Percentiles rank a stretch among this genome's conserved stretches.
These are phyloP conservation scores for Bombyx huttoni DNA, from an alignment of 2,888 invertebrate species.

Conservation along the genomic window DNA sequence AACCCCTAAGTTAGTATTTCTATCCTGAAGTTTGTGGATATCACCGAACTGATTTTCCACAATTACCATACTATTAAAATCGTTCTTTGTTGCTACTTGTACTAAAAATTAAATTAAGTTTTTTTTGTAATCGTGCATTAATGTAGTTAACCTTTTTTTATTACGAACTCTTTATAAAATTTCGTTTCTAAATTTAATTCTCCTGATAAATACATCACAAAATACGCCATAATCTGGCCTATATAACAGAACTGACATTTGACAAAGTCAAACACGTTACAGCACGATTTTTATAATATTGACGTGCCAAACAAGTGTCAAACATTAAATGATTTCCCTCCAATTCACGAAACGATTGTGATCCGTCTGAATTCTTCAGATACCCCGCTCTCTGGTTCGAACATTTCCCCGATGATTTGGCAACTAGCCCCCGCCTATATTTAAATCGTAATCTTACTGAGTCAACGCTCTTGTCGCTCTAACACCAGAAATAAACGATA, in stretches of 20 bases:
- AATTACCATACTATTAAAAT: too few species aligned
- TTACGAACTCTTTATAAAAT: too few species aligned
- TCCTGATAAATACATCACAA: too few species aligned
- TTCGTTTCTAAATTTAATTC: too few species aligned
- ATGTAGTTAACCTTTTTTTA: too few species aligned
- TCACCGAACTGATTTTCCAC: neutral
- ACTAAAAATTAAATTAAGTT: too few species aligned
- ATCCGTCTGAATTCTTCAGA: conserved; percentile 31
- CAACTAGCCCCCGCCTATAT: conserved; percentile 66
- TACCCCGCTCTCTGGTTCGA: conserved; percentile 24
- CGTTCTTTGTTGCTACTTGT: too few species aligned
- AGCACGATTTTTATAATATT: neutral
- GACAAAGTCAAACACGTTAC: neutral
- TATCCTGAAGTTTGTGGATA: neutral
- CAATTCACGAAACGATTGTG: conserved; percentile 33
- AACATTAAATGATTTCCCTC: conserved; percentile 4
- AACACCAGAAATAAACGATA: conserved; percentile 57
- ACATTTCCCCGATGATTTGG: conserved; percentile 66
- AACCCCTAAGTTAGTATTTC: conserved; percentile 2
- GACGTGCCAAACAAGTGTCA: neutral
- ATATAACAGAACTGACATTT: too few species aligned
- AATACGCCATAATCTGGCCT: too few species aligned
- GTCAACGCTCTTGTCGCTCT: conserved; percentile 64
- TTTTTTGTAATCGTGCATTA: too few species aligned
- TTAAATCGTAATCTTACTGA: conserved; percentile 69